Evolutionary conservation across 2,113 vertebrate genomes (phyloP), one percentile per base, ranked within the genome.

Genomic region (Riparia riparia): DNA sequence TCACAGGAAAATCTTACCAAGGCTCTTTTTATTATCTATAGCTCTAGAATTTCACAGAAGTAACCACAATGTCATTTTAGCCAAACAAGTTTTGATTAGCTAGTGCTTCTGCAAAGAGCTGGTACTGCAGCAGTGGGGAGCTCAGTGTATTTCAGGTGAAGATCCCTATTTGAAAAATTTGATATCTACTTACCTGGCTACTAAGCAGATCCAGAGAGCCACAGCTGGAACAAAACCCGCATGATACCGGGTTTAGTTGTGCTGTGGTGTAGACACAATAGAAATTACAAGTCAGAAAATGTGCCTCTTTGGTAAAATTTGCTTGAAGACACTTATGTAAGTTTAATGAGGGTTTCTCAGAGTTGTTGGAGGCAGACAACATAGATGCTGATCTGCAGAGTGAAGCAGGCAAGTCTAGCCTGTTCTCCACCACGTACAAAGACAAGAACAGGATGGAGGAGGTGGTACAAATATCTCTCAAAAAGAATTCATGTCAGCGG

Each of bases 361-460:
- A 89, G 17, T 39, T 0, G 2, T 54, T 45, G 21, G 32, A 72
- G 41, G 64, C 37, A 82, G 41, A 11, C 45, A 45, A 26, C 41
- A 29, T 86, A 73, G 66, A 80, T 54, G 54, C 8, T 73, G 60
- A 44, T 69, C 39, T 90, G 72, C 39, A 65, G 54, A 90, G 72
- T 8, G 68, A 80, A 78, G 41, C 32, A 89, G 80, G 82, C 20
- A 76, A 96, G 54, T 76, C 84, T 94, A 88, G 76, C 54, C 39
- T 90, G 34, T 61, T 57, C 82, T 53, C n/a, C 17, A 86, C 20
- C 63, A 58, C 5, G 0, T 49, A 34, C 49, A 10, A 92, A 95
- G 73, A 82, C 42, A 83, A 31, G 87, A 82, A 81, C 74, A 91
- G 69, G 37, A 18, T 89, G 92, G 94, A 93, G 91, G 87, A 94